Evolutionary conservation across 1,140 invertebrate species (phyloP).

Genomic region (Delia radicum): DNA sequence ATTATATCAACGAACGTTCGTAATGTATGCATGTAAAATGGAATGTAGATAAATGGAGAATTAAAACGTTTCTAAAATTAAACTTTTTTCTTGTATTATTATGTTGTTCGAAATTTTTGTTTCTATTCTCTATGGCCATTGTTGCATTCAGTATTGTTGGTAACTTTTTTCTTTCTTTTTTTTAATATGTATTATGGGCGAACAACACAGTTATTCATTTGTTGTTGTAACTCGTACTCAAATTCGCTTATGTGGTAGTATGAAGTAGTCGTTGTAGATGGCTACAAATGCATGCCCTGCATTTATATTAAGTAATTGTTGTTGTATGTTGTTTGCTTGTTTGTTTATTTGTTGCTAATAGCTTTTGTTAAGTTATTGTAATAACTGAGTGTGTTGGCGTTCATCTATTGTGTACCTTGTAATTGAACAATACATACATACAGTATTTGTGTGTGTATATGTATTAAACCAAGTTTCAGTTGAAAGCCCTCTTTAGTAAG

Average conservation of each 20-base stretch:
- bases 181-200: neutral
- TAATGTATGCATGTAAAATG: no score
- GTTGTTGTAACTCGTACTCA: neutral
- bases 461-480: neutral
- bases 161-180: conserved; percentile 1
- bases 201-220: neutral
- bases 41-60: conserved; percentile 6
- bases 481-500: no score
- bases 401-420: neutral
- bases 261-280: neutral
- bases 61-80: conserved; percentile 17
- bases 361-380: neutral
- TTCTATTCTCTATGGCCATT: neutral
- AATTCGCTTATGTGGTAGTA: neutral
- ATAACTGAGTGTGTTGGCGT: neutral
- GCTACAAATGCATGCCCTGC: neutral
- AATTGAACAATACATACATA: neutral
- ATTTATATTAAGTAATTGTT: neutral
- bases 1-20: no score
- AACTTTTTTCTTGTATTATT: neutral
- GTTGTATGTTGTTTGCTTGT: neutral
- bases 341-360: neutral
- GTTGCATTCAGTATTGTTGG: neutral
- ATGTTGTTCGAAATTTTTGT: neutral
- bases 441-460: no score